Conservation (phyloP, 2,797 vertebrate genomes). For the Coregonus sp. region DNA sequence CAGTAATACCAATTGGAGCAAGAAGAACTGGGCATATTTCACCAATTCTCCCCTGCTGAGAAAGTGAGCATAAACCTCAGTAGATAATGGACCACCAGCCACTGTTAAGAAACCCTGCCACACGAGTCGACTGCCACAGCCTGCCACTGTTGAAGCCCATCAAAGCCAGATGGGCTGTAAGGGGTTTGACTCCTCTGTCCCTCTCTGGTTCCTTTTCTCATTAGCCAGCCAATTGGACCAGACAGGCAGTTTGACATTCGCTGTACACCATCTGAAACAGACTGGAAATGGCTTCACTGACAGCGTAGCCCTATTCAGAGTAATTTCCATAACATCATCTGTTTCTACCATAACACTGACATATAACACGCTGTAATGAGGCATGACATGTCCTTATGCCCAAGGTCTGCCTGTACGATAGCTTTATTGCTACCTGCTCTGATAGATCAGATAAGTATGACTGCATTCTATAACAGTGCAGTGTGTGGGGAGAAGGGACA, state of each 20-base stretch:
- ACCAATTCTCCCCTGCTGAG: slow-evolving; percentile 20
- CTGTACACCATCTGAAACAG: slow-evolving; percentile 53
- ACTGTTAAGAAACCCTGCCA: slow-evolving; percentile 26
- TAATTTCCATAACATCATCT: slow-evolving; percentile 40
- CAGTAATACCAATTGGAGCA: slow-evolving; percentile 12
- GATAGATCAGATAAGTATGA: slow-evolving; percentile 30
- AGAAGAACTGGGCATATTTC: slow-evolving; percentile 14
- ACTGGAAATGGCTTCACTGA: slow-evolving; percentile 46
- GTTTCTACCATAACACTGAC: slow-evolving; percentile 29
- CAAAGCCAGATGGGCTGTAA: slow-evolving; percentile 21
- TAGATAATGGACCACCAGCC: slow-evolving; percentile 8
- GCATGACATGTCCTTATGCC: slow-evolving; percentile 27
- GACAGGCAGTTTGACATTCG: slow-evolving; percentile 29
- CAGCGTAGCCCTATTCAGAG: slow-evolving; percentile 41
- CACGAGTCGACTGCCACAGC: not conserved
- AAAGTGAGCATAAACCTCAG: not conserved
- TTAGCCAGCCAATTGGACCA: no score
- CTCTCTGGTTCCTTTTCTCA: slow-evolving; percentile 27
- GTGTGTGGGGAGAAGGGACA: slow-evolving; percentile 44
- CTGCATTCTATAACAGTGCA: slow-evolving; percentile 35
- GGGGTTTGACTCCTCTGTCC: not conserved
- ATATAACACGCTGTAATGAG: slow-evolving; percentile 45
- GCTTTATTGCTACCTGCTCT: slow-evolving; percentile 34
- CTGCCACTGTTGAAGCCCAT: slow-evolving; percentile 25
- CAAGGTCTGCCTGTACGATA: slow-evolving; percentile 40